Conservation (phyloP, 2,888 invertebrate genomes). For the Tachina grossa region DNA sequence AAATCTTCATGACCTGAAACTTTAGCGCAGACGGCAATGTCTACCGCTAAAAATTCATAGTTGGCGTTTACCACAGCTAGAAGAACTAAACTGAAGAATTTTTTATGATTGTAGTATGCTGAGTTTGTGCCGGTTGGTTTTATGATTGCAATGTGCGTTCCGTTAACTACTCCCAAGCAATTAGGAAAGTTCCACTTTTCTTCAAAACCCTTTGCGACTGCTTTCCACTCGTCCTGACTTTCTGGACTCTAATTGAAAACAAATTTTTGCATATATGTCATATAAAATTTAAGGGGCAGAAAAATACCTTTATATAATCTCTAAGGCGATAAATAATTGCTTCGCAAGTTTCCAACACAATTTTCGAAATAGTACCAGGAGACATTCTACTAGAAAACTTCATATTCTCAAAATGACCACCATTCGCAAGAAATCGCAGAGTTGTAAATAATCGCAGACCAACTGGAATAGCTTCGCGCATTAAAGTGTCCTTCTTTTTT, state of each 20-base stretch:
- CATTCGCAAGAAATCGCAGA: constrained; percentile 33
- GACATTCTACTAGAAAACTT: constrained; percentile 11
- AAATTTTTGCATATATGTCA: not conserved
- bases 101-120: constrained; percentile 26
- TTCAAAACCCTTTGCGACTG: constrained; percentile 4
- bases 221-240: constrained; percentile 10
- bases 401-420: constrained; percentile 25
- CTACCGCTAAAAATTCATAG: constrained; percentile 29
- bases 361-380: constrained; percentile 10
- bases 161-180: constrained; percentile 28
- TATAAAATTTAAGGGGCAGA: not conserved
- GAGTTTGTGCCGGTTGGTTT: constrained; percentile 2
- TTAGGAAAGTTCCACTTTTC: constrained; percentile 29
- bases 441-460: constrained; percentile 24
- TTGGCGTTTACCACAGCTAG: constrained; percentile 33
- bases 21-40: not conserved
- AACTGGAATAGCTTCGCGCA: constrained; percentile 43
- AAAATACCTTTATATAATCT: constrained; percentile 17
- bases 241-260: constrained; percentile 9
- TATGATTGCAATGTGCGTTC: constrained; percentile 34
- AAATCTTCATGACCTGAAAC: constrained; percentile 23
- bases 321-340: constrained; percentile 32
- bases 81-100: constrained; percentile 36
- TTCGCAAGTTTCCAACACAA: constrained; percentile 35
- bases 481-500: constrained; percentile 41